Evolutionary conservation across 2,797 vertebrate species (phyloP), one percentile per base, ranked within the genome.

Genomic region (Bothrops alternatus): DNA sequence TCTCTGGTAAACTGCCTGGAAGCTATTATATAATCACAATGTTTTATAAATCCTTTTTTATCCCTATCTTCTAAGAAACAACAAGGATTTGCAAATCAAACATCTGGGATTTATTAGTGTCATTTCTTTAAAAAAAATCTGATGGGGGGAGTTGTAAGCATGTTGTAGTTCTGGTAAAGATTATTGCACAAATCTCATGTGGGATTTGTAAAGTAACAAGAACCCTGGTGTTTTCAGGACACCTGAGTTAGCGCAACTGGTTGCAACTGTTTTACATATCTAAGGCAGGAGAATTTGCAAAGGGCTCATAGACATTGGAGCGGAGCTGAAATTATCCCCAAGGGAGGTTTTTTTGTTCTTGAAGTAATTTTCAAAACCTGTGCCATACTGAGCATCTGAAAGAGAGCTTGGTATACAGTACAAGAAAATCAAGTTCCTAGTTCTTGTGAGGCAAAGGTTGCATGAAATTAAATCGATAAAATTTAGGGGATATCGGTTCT

Each of bases 81-180:
- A 94, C 94, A 26, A 0, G 93, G 92, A 96, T 96, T 96, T 97
- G 92, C 91, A 96, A 96, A 87, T 90, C 92, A 95, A 93, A 96
- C 18, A 90, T 58, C 87, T 93, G 58, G 88, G 85, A 92, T 95
- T 96, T 90, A 3, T 95, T 94, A 88, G 55, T 55, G 91, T 96
- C 95, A 96, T 94, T 96, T 93, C 50, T 37, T 47, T n/a, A n/a
- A 91, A 92, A n/a, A n/a, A n/a, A 14, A n/a, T 65, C 90, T 90
- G 37, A 95, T 73, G 87, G 90, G 92, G 87, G 47, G 6, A 7
- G 50, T 95, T 94, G 93, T n/a, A 88, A 92, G 88, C 91, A 60
- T 92, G 53, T 73, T 87, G 55, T 55, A n/a, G 18, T 91, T 94
- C 87, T 8, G 20, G 42, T 8, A 63, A 82, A 93, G 92, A 90